A percentile compares a stretch with the other conserved stretches of the same genome.
These are phyloP conservation scores for Zaprionus africanus DNA, from an alignment of 1,140 invertebrate genomes.

Conservation along the genomic window DNA sequence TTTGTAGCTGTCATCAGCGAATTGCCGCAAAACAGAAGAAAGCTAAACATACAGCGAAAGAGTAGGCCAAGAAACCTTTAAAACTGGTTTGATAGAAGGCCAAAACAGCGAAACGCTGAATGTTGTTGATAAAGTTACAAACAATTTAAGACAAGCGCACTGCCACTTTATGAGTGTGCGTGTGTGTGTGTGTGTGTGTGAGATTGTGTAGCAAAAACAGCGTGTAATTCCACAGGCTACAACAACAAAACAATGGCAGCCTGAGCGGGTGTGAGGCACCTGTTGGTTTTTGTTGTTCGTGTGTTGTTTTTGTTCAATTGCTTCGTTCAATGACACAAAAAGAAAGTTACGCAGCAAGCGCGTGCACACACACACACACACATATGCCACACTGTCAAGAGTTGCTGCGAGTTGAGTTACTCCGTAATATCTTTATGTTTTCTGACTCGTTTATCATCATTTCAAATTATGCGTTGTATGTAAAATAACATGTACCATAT, in stretches of 20 bases:
- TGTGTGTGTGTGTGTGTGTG: constrained; percentile 17
- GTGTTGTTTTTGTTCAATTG: constrained; percentile 48
- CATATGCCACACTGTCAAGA: constrained; percentile 37
- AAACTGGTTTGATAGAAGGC: constrained; percentile 80
- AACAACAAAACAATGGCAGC: constrained; percentile 35
- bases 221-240: constrained; percentile 70
- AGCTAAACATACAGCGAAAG: constrained; percentile 70
- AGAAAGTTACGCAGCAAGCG: constrained; percentile 66
- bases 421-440: constrained; percentile 36
- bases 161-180: constrained; percentile 15
- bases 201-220: constrained; percentile 38
- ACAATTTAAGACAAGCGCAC: constrained; percentile 56
- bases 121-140: constrained; percentile 58
- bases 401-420: constrained; percentile 46
- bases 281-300: constrained; percentile 46
- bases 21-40: constrained; percentile 72
- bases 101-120: constrained; percentile 35
- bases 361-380: neutral
- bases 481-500: constrained; percentile 1
- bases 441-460: constrained; percentile 63
- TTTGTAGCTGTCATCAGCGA: constrained; percentile 69
- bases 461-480: constrained; percentile 54
- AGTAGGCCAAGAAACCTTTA: constrained; percentile 69
- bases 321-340: constrained; percentile 73
- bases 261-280: constrained; percentile 55